A percentile compares a stretch with the other conserved stretches of the same genome.
phyloP scores from a whole-genome alignment of 2,797 vertebrate species.

The Sebastiscus tertius region DNA sequence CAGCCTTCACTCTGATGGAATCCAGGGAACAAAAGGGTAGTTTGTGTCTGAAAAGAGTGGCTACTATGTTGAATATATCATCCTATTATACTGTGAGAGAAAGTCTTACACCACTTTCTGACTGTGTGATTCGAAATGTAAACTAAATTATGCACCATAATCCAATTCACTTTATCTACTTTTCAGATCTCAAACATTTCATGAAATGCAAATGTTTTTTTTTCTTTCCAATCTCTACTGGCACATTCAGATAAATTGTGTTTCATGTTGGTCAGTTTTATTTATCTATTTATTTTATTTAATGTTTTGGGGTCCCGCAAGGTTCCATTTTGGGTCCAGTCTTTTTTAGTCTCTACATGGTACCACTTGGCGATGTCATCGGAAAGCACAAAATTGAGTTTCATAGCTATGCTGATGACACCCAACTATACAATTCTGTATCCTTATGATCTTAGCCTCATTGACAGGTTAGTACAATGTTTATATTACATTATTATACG shows the following conservation, averaged over 20 bases:
- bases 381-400: background rate
- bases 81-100: slow-evolving; percentile 9
- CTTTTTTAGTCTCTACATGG: background rate
- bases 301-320: background rate
- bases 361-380: background rate
- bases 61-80: background rate
- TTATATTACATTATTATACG: background rate
- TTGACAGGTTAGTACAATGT: background rate
- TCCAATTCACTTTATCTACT: slow-evolving; percentile 21
- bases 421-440: background rate
- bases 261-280: background rate
- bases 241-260: background rate
- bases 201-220: background rate
- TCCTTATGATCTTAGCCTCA: background rate
- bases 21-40: slow-evolving; percentile 2
- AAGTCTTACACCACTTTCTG: slow-evolving; percentile 3
- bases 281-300: background rate
- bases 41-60: slow-evolving; percentile 17
- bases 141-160: slow-evolving; percentile 14
- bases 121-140: slow-evolving; percentile 38
- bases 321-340: background rate
- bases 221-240: background rate
- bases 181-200: background rate
- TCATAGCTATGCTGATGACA: background rate
- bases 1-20: background rate